These are phyloP conservation scores for Cryptus viduatorius DNA, from an alignment of 2,888 invertebrate species.

Conservation along the genomic window DNA sequence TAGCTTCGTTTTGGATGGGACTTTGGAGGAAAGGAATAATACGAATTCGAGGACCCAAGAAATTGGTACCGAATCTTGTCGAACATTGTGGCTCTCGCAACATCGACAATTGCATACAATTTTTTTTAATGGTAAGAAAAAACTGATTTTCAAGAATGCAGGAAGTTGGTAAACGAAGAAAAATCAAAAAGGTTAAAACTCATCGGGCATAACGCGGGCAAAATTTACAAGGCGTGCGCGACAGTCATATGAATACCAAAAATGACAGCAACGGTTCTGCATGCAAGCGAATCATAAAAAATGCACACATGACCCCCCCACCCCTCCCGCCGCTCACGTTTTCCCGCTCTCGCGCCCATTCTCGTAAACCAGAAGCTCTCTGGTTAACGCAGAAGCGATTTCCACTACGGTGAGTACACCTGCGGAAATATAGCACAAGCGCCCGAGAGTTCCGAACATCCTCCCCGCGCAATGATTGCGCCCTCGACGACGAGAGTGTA, in stretches of 20 bases:
- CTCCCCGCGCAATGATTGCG: slow-evolving; percentile 60
- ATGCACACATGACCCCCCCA: slow-evolving; percentile 62
- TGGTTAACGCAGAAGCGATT: slow-evolving; percentile 58
- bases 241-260: neutral
- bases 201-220: neutral
- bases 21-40: neutral
- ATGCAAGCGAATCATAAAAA: slow-evolving; percentile 64
- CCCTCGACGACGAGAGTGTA: slow-evolving; percentile 57
- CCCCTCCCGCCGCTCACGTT: slow-evolving; percentile 12
- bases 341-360: neutral
- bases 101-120: neutral
- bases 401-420: slow-evolving; percentile 50
- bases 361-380: slow-evolving; percentile 60
- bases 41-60: neutral
- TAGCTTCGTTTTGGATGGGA: neutral
- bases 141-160: neutral
- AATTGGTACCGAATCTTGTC: neutral
- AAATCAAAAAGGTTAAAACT: neutral
- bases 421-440: slow-evolving; percentile 25
- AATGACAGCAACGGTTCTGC: slow-evolving; percentile 18
- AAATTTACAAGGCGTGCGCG: neutral
- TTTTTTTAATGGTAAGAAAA: neutral
- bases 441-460: slow-evolving; percentile 15
- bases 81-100: neutral
- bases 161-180: neutral